These are phyloP conservation scores for Malacoctenus gilli DNA, from an alignment of 2,797 vertebrate genomes.

Conservation along the genomic window DNA sequence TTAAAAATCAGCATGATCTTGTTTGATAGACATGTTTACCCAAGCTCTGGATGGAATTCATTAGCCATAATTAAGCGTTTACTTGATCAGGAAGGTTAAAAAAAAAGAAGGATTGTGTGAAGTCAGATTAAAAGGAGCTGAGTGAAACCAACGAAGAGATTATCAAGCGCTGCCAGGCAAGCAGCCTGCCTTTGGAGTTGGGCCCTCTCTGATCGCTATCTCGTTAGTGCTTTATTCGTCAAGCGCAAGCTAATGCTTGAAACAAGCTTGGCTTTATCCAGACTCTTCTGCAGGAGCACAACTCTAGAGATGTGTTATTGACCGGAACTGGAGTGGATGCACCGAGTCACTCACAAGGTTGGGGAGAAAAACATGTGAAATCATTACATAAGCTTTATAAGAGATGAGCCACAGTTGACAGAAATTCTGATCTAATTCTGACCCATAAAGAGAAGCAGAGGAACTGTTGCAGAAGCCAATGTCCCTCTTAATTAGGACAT, in stretches of 20 bases:
- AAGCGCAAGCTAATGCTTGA: conserved; percentile 72
- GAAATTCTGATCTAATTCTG: too few species aligned
- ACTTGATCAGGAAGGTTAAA: conserved; percentile 80
- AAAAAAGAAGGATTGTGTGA: conserved; percentile 77
- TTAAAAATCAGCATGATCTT: conserved; percentile 72
- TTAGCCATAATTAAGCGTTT: conserved; percentile 82
- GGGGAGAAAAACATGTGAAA: neutral
- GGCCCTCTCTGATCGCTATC: conserved; percentile 79
- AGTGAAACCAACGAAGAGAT: conserved; percentile 78
- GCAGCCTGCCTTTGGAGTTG: conserved; percentile 75
- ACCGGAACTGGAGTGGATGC: conserved; percentile 39
- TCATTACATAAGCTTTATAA: too few species aligned
- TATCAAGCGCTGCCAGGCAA: conserved; percentile 81
- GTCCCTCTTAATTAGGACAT: too few species aligned
- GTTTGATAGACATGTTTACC: conserved; percentile 82
- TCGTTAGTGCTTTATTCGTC: conserved; percentile 77
- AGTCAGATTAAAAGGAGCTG: conserved; percentile 82
- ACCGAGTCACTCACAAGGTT: conserved; percentile 25
- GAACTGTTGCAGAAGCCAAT: too few species aligned
- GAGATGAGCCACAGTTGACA: too few species aligned
- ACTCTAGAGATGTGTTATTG: conserved; percentile 57
- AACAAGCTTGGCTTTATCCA: conserved; percentile 72
- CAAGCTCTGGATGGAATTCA: conserved; percentile 81
- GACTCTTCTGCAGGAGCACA: conserved; percentile 55
- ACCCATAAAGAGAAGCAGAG: too few species aligned